Evolutionary conservation across 2,113 vertebrate species (phyloP).

Genomic region (Daboia siamensis): DNA sequence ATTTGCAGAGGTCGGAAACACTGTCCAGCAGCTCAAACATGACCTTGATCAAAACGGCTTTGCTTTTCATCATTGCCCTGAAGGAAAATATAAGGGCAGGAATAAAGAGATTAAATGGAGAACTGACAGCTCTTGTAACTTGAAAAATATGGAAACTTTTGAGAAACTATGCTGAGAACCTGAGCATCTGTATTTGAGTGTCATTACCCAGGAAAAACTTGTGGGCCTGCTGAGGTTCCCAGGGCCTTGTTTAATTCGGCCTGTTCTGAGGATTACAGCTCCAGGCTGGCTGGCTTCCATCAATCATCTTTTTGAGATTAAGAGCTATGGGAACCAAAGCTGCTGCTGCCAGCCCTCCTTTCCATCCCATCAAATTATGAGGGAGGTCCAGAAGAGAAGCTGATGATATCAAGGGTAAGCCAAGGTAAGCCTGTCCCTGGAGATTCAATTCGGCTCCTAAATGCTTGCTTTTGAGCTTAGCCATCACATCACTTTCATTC

Average conservation of each 20-base stretch:
- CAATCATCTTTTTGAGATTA: conserved; percentile 12
- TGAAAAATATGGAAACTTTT: not conserved
- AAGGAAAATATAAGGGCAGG: conserved; percentile 9
- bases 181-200: not conserved
- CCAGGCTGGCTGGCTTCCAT: not conserved
- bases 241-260: not conserved
- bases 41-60: not conserved
- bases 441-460: not conserved
- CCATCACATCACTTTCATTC: not conserved
- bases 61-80: not conserved
- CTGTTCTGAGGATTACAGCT: not conserved
- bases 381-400: not conserved
- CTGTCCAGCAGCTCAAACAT: not conserved
- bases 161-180: not conserved
- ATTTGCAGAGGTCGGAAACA: not conserved
- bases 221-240: not conserved
- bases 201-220: not conserved
- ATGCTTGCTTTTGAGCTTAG: not conserved
- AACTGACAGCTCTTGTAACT: not conserved
- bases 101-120: conserved; percentile 6
- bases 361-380: not conserved
- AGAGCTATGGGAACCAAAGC: not conserved
- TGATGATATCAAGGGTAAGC: not conserved
- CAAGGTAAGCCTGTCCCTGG: not conserved
- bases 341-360: not conserved